Base-by-base conservation (phyloP, 1,140 invertebrate genomes). In the Drosophila sucinea region DNA sequence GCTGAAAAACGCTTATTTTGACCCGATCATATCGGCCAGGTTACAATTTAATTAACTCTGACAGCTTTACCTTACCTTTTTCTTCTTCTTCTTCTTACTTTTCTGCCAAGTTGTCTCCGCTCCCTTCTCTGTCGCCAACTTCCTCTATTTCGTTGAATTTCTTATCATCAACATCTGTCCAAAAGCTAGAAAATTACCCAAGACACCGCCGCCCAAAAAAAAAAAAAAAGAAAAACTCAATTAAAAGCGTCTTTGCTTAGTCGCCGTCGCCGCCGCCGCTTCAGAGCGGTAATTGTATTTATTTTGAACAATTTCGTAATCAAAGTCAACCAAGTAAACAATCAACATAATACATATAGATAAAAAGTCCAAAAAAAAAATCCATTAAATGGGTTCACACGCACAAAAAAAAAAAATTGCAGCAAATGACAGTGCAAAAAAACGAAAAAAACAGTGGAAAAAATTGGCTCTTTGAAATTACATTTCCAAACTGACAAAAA, bases 291-390 rank as follows among this genome's bases (percentile, higher is more conserved):
- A 86, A 83, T 87, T 86, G 85, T 87, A 86, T 86, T 87, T 86
- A 86, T 86, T 86, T 86, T 86, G 69, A 86, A 87, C 83, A 86
- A 83, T 87, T 86, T 83, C 73, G 83, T 86, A 87, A 87, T 86
- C 79, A 86, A 83, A 87, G 79, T 73, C 79, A 79, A 74, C 83
- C 72, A 78, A 75, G 83, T 77, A 86, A 86, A 87, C 83, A 86
- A 86, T 86, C 83, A 87, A 87, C 83, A 87, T 83, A 87, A 86
- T 84, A 38, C 76, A 63, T 65, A 51, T 51, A 51, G 25, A 51
- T 23, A 47, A 47, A 67, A 81, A 69, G 17, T 17, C 17, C n/a
- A n/a, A 47, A 38, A 29, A 66, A 75, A 84, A 67, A 74, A 61
- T 27, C 8, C 58, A 82, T 79, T 75, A 82, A 83, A 79, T 79